A percentile compares a stretch with the other conserved stretches of the same genome.
Evolutionary conservation across 2,113 vertebrate species (phyloP).

Genomic region (Apeltes quadracus): DNA sequence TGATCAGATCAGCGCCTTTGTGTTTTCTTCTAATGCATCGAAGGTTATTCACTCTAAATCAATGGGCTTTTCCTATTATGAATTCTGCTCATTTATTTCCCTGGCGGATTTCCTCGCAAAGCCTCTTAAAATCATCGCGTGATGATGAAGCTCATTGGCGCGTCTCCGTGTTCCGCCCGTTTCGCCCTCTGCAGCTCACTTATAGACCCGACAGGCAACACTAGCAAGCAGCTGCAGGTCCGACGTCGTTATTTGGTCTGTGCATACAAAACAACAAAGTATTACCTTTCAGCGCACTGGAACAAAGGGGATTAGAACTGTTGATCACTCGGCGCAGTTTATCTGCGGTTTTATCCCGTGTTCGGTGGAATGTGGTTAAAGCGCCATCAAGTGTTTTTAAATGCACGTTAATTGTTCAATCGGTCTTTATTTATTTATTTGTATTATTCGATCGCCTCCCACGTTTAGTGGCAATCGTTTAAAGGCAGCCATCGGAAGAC

Average conservation of each 20-base stretch:
- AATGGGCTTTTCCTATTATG: slow-evolving; percentile 45
- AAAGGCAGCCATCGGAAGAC: not conserved
- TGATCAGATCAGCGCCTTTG: slow-evolving; percentile 18
- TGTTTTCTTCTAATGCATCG: slow-evolving; percentile 45
- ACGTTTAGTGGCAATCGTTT: slow-evolving; percentile 10
- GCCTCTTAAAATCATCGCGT: slow-evolving; percentile 71
- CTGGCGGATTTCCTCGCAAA: slow-evolving; percentile 58
- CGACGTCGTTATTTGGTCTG: not conserved
- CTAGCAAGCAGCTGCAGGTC: slow-evolving; percentile 65
- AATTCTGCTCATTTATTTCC: slow-evolving; percentile 65
- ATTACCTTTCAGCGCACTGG: slow-evolving; percentile 25
- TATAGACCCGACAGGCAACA: slow-evolving; percentile 51
- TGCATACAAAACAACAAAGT: slow-evolving; percentile 32
- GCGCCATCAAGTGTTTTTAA: not conserved
- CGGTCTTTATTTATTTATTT: not conserved
- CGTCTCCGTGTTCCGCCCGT: slow-evolving; percentile 47
- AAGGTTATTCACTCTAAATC: slow-evolving; percentile 48
- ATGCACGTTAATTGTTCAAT: slow-evolving; percentile 5
- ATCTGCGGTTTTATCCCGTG: slow-evolving; percentile 17
- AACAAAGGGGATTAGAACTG: slow-evolving; percentile 27
- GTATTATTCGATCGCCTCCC: slow-evolving; percentile 1
- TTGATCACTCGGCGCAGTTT: slow-evolving; percentile 16
- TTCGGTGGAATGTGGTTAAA: not conserved
- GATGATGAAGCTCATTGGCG: slow-evolving; percentile 78
- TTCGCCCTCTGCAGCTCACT: slow-evolving; percentile 52